Base-by-base conservation (phyloP, 1,140 invertebrate genomes). In the Pemphigus obesinymphae region DNA sequence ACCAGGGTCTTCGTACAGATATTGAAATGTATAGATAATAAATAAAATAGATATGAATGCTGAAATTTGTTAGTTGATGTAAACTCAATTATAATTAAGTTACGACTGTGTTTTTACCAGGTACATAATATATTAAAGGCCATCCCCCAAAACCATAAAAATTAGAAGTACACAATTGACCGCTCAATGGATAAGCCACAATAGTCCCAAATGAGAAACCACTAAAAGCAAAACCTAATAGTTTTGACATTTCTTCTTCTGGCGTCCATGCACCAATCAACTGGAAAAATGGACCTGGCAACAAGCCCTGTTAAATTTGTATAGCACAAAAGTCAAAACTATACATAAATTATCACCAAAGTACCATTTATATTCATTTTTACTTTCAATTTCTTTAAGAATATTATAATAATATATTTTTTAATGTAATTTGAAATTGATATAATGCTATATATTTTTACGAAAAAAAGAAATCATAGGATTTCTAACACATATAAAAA, bases 1-100 rank as follows among this genome's bases (percentile, higher is more conserved):
- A 2, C 26, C 55, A 2, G 82, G 82, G 13, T 31, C 58, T n/a
- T 82, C 61, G n/a, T 78, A 78, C 43, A 82, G 40, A 50, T 63
- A 68, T 26, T 8, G 7, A 3, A 37, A 70, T 61, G 61, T 80
- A 43, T 40, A 68, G 1, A 80, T 29, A 11, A 63, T 6, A 23
- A 80, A 80, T 13, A 45, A 31, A 29, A 45, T 13, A 1, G 50
- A 40, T 29, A 80, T 45, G 1, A 1, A 11, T 1, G 76, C 55
- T 73, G 70, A 50, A 73, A 73, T 48, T 10, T 4, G 15, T 73
- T 7, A 66, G 8, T 45, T 70, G 6, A 4, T n/a, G 20, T 53
- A 20, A 20, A 2, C 7, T 48, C 11, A 15, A 48, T 5, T 15
- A 48, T 48, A 48, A 15, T 48, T 48, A 48, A 10, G 53, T n/a